A percentile compares a stretch with the other conserved stretches of the same genome.
phyloP scores from a whole-genome alignment of 2,888 invertebrate genomes.

The Microplitis deprimator region DNA sequence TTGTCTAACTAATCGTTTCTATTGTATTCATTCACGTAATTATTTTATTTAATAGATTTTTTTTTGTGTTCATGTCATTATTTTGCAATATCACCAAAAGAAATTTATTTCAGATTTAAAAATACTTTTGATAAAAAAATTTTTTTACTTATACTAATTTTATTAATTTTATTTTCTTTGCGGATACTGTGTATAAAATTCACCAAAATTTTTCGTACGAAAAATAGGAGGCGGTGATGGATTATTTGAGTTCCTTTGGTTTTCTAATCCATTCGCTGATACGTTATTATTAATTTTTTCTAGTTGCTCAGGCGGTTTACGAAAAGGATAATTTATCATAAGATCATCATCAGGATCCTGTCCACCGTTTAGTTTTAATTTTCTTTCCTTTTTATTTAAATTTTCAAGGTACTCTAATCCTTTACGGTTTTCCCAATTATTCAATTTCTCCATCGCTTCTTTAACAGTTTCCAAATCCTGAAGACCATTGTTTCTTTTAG shows the following conservation, averaged over 20 bases:
- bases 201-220: slow-evolving; percentile 29
- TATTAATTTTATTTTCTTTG: slow-evolving; percentile 26
- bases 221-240: slow-evolving; percentile 41
- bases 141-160: neutral
- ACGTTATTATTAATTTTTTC: slow-evolving; percentile 37
- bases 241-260: slow-evolving; percentile 56
- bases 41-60: too few species aligned
- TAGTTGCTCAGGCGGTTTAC: slow-evolving; percentile 8
- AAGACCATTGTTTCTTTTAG: slow-evolving; percentile 63
- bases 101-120: too few species aligned
- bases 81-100: too few species aligned
- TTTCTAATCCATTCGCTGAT: slow-evolving; percentile 61
- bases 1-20: too few species aligned
- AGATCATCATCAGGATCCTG: slow-evolving; percentile 52
- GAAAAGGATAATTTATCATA: slow-evolving; percentile 16
- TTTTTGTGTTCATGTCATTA: too few species aligned
- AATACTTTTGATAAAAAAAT: neutral
- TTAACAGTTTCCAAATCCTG: slow-evolving; percentile 58
- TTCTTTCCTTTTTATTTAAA: slow-evolving; percentile 47
- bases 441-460: slow-evolving; percentile 52
- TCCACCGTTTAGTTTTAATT: slow-evolving; percentile 54
- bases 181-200: slow-evolving; percentile 50
- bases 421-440: slow-evolving; percentile 46
- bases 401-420: slow-evolving; percentile 56
- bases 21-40: too few species aligned